Base-by-base conservation (phyloP, 1,140 invertebrate species). In the Phocides pigmalion region DNA sequence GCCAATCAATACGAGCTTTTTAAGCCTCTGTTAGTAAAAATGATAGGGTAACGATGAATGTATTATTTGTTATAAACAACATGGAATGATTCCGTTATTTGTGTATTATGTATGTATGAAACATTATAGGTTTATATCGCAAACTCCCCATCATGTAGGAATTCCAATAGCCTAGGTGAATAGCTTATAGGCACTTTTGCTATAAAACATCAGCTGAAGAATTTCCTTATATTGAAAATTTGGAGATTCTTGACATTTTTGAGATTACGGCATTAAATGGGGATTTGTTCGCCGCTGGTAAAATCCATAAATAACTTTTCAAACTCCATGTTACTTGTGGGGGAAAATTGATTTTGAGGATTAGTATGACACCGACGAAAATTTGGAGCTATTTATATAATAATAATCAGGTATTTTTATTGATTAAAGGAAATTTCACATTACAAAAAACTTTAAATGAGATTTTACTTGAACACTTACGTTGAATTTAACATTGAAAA, bases 191-290 rank as follows among this genome's bases (percentile, higher is more conserved):
- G 42, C 17, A 35, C 49, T 19, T 35, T 14, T 32, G 58, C 58
- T 61, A 61, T 61, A 61, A 61, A 61, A 61, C 58, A 61, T 61
- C 58, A 49, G 42, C 25, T 61, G 20, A 61, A 49, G 58, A 61
- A 61, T 61, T 61, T 39, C 17, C 44, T 61, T 61, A 61, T 35
- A 61, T 61, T 25, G 58, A 12, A 61, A 32, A 61, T 61, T 61
- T 61, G 15, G 42, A 32, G 44, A 49, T 49, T 49, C 44, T 28
- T 19, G 41, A 46, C 54, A 59, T 59, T 44, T 41, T 28, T 6
- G 14, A 44, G 41, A 59, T 59, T 46, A 46, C 42, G 46, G 54
- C 54, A 59, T 46, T 59, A 46, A 46, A 46, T 46, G 25, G 22
- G 41, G 25, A 53, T 53, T 53, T 53, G 50, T 39, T 39, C 50